Percentiles rank a stretch among this genome's conserved stretches.
Evolutionary conservation across 92 coral and sea anemone genomes (phyloP).

Genomic region (Phenganax stokvisi): DNA sequence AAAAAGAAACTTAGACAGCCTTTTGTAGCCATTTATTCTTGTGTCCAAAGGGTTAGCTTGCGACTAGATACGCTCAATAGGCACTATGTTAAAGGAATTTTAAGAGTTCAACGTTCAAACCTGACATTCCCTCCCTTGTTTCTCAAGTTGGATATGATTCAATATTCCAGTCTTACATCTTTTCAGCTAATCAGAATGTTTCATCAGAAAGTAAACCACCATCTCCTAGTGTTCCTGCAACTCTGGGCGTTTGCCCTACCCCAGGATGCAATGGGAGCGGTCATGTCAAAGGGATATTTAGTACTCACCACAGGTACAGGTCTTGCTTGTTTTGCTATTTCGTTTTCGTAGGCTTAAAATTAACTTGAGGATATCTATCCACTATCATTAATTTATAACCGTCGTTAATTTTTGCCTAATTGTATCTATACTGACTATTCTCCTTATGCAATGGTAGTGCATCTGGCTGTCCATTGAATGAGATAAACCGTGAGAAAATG

Average conservation of each 20-base stretch:
- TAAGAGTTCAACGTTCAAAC: no score
- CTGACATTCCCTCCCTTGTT: no score
- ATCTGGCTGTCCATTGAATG: constrained; percentile 88
- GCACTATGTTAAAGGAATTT: no score
- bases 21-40: no score
- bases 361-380: neutral
- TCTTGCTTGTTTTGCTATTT: neutral
- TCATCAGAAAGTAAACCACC: constrained; percentile 29
- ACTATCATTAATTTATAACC: neutral
- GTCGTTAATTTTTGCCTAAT: neutral
- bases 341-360: neutral
- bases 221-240: constrained; percentile 22
- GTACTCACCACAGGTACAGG: constrained; percentile 51
- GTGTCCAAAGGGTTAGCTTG: neutral
- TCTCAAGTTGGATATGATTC: neutral
- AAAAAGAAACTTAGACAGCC: neutral
- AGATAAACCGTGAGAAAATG: constrained; percentile 54
- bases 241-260: constrained; percentile 61
- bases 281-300: constrained; percentile 61
- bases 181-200: neutral
- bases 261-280: constrained; percentile 67
- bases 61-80: no score
- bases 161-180: neutral
- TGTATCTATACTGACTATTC: neutral
- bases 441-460: constrained; percentile 43